phyloP scores from a whole-genome alignment of 2,797 vertebrate genomes.

The Mus spretus region DNA sequence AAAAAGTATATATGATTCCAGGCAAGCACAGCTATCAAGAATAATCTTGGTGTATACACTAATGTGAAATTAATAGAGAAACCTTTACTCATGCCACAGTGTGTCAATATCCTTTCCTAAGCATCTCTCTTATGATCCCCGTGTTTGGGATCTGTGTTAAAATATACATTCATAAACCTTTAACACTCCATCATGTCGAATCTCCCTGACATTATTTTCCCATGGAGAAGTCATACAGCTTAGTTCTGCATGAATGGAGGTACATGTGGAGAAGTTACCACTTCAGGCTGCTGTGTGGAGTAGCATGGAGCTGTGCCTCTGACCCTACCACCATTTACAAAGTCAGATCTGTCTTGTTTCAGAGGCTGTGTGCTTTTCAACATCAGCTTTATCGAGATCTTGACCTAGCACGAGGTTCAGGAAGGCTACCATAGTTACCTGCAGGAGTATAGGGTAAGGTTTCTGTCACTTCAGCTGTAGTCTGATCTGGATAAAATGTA shows the following conservation, averaged over 20 bases:
- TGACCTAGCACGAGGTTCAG: neutral
- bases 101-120: too few relatives aligned
- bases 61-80: neutral
- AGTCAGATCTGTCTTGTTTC: neutral
- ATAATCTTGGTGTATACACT: neutral
- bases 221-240: neutral
- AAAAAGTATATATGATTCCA: neutral
- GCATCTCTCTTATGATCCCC: too few relatives aligned
- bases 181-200: too few relatives aligned
- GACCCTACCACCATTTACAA: neutral
- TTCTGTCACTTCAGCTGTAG: neutral
- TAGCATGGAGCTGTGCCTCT: neutral
- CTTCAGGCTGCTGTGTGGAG: neutral
- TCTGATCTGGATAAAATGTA: neutral
- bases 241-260: neutral
- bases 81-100: rapidly evolving
- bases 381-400: neutral
- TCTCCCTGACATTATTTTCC: neutral
- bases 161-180: too few relatives aligned
- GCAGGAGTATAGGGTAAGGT: too few relatives aligned
- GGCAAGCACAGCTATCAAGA: neutral
- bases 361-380: neutral
- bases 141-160: too few relatives aligned
- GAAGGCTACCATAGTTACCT: neutral
- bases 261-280: too few relatives aligned